phyloP scores from a whole-genome alignment of 2,113 vertebrate species.

The Taurulus bubalis region DNA sequence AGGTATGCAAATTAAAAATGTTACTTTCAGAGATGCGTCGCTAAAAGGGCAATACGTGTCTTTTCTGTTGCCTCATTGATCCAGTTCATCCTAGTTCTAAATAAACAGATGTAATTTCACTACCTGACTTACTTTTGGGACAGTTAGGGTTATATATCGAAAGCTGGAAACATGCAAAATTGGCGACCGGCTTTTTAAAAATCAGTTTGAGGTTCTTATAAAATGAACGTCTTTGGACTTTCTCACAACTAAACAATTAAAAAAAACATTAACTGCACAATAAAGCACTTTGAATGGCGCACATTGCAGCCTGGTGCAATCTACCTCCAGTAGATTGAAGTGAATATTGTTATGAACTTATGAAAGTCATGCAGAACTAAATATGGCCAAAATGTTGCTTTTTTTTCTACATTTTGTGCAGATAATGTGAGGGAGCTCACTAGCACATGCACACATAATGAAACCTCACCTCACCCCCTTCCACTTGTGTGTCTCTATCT shows the following conservation, averaged over 20 bases:
- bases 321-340: neutral
- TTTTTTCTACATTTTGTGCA: neutral
- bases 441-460: slow-evolving; percentile 30
- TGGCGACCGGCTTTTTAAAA: neutral
- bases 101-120: too few species aligned
- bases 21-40: too few species aligned
- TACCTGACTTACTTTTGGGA: neutral
- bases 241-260: too few species aligned
- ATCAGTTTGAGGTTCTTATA: neutral
- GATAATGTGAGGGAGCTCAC: neutral
- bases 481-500: slow-evolving; percentile 10
- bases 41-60: neutral
- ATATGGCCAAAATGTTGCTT: neutral
- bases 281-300: too few species aligned
- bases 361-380: neutral
- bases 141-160: too few species aligned
- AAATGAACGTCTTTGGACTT: too few species aligned
- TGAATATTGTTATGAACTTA: neutral
- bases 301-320: neutral
- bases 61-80: neutral
- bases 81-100: too few species aligned
- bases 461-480: slow-evolving; percentile 37
- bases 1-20: too few species aligned
- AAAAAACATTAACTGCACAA: too few species aligned
- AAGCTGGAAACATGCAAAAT: too few species aligned